Conservation (phyloP, 2,888 invertebrate species). For the Dinocampus coccinellae region DNA sequence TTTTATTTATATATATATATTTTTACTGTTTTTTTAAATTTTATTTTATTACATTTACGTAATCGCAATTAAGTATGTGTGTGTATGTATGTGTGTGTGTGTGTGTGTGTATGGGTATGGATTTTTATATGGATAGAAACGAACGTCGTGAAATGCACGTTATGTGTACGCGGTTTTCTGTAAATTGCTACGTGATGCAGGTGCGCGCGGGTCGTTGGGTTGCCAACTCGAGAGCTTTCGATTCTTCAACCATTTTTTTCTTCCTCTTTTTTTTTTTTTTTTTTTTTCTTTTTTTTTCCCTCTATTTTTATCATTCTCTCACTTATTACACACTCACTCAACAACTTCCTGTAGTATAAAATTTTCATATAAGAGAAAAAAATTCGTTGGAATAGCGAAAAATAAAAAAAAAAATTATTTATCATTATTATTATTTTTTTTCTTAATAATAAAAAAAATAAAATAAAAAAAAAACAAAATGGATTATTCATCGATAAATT, state of each 20-base stretch:
- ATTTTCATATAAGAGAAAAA: not conserved
- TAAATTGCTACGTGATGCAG: constrained; percentile 59
- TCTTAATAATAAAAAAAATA: no score
- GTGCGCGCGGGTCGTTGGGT: constrained; percentile 25
- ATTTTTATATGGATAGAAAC: not conserved
- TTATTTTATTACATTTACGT: not conserved
- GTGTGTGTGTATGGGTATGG: not conserved
- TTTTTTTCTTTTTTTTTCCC: not conserved
- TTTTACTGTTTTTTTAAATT: not conserved
- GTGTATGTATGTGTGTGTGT: not conserved
- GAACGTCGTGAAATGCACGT: constrained; percentile 46
- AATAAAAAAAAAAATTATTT: no score
- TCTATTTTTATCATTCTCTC: not conserved
- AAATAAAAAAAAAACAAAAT: no score
- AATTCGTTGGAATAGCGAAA: not conserved
- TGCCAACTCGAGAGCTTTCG: constrained; percentile 28
- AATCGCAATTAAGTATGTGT: not conserved
- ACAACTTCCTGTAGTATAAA: constrained; percentile 13
- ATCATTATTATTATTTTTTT: no score
- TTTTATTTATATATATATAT: not conserved
- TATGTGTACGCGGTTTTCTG: constrained; percentile 59
- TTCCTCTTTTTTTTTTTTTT: not conserved
- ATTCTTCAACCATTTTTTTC: not conserved
- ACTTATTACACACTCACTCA: not conserved
- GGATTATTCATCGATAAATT: no score